Conservation (phyloP, 2,113 vertebrate genomes). For the Scartelaos histophorus region DNA sequence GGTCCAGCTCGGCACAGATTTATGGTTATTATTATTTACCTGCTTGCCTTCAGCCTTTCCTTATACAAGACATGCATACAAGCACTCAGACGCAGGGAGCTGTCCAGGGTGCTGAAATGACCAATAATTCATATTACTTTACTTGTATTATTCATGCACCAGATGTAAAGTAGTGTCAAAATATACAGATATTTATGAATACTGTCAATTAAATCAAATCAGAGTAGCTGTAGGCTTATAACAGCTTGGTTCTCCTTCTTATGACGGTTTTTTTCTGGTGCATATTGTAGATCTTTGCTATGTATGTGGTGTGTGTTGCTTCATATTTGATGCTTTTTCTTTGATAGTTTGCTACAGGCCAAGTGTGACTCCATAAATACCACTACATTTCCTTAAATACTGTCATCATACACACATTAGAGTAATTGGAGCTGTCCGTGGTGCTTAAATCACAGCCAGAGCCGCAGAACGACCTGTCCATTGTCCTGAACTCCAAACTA, state of each 20-base stretch:
- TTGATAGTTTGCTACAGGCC: neutral
- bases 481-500: conserved; percentile 61
- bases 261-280: neutral
- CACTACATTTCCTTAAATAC: neutral
- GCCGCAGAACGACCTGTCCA: conserved; percentile 36
- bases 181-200: neutral
- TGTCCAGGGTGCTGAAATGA: conserved; percentile 27
- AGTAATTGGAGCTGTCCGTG: conserved; percentile 22
- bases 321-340: neutral
- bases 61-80: neutral
- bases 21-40: conserved; percentile 68
- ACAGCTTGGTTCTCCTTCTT: neutral
- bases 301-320: too few relatives aligned
- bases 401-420: neutral
- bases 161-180: neutral
- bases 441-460: conserved; percentile 42
- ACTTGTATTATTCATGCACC: neutral
- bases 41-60: conserved; percentile 21
- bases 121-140: neutral
- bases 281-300: neutral
- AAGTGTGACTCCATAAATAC: neutral
- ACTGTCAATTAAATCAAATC: neutral
- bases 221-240: neutral
- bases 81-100: conserved; percentile 19
- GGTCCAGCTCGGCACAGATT: conserved; percentile 55